Evolutionary conservation across 2,113 vertebrate genomes (phyloP).

Genomic region (Pycnonotus jocosus): DNA sequence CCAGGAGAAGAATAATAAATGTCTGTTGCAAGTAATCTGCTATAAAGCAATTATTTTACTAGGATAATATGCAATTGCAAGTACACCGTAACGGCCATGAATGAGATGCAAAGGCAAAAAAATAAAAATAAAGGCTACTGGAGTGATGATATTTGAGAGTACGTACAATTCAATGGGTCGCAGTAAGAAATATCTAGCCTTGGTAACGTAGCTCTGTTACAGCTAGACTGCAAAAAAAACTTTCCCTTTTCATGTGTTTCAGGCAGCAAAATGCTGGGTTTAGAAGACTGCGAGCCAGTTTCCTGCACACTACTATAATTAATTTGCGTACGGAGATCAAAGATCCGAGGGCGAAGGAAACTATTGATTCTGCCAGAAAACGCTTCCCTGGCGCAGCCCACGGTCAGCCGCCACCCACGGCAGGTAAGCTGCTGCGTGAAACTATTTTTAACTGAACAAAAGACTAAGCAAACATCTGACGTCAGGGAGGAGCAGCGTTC

Average conservation of each 20-base stretch:
- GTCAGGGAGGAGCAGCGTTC: background rate
- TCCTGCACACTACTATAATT: background rate
- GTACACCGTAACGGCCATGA: background rate
- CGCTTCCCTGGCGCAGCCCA: background rate
- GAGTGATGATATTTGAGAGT: background rate
- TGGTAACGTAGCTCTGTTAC: background rate
- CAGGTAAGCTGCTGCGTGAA: constrained; percentile 28
- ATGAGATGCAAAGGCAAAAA: background rate
- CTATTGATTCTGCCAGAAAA: background rate
- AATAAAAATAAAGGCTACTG: background rate
- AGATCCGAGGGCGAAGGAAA: background rate
- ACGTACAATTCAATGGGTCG: background rate
- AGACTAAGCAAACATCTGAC: background rate
- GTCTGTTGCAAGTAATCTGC: constrained; percentile 39
- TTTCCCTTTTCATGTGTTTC: background rate
- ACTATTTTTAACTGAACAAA: constrained; percentile 48
- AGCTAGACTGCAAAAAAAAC: background rate
- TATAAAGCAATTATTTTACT: constrained; percentile 50
- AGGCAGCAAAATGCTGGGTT: background rate
- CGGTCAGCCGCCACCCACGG: background rate
- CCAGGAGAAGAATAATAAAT: constrained; percentile 43
- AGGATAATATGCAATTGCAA: background rate
- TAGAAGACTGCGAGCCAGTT: background rate
- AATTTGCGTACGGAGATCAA: background rate
- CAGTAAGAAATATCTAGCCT: background rate